Percentiles rank a stretch among this genome's conserved stretches.
Conservation (phyloP, 2,888 invertebrate species). For the Margaritifera margaritifera region DNA sequence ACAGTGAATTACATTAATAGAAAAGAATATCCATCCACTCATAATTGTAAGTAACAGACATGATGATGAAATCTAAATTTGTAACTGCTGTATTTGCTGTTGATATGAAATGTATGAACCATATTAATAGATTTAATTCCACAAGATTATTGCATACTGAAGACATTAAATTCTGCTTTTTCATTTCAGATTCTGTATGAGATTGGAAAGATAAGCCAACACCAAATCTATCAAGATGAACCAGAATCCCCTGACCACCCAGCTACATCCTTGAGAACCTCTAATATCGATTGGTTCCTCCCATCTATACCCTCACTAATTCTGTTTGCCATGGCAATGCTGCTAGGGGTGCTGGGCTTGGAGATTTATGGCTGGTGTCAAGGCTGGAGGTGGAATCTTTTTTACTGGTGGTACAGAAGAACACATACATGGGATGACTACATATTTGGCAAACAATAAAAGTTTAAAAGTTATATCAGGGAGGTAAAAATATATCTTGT, state of each 20-base stretch:
- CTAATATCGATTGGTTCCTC: constrained; percentile 23
- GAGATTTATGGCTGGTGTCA: constrained; percentile 25
- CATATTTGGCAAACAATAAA: background rate
- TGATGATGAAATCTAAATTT: too few species aligned
- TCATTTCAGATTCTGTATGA: constrained; percentile 40
- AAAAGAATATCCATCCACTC: too few species aligned
- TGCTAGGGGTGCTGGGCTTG: constrained; percentile 14
- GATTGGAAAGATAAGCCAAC: constrained; percentile 50
- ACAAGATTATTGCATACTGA: background rate
- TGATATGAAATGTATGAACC: too few species aligned
- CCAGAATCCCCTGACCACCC: constrained; percentile 43
- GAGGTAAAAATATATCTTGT: too few species aligned
- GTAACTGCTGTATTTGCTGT: too few species aligned
- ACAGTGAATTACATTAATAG: too few species aligned
- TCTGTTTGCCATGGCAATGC: constrained; percentile 10
- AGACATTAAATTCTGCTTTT: background rate
- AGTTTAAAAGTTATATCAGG: too few species aligned
- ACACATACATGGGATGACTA: constrained; percentile 22
- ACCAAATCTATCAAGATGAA: constrained; percentile 61
- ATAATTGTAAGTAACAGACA: too few species aligned
- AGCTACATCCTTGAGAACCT: constrained; percentile 16
- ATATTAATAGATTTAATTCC: too few species aligned
- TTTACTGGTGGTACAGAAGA: constrained; percentile 28
- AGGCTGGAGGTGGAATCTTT: constrained; percentile 26
- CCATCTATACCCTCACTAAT: constrained; percentile 28